Evolutionary conservation across 1,140 invertebrate genomes (phyloP).

Genomic region (Macrocentrus cingulum): DNA sequence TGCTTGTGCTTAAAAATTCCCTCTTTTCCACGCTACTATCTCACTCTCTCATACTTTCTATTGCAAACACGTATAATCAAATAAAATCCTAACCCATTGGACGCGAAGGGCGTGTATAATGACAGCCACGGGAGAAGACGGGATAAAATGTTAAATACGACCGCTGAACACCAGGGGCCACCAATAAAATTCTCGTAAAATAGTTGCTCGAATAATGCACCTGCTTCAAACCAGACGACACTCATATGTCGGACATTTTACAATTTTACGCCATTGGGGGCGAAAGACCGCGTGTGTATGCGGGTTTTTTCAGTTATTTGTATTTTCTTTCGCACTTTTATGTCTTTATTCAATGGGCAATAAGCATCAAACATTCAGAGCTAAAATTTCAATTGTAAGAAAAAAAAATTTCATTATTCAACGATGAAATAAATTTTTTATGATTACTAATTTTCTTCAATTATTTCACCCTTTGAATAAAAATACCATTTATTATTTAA

Average conservation of each 20-base stretch:
- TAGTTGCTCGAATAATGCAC: slow-evolving; percentile 40
- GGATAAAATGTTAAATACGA: slow-evolving; percentile 56
- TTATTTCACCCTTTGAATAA: no score
- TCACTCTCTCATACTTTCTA: background rate
- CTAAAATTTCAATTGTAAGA: no score
- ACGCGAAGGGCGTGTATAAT: slow-evolving; percentile 22
- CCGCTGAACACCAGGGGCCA: slow-evolving; percentile 39
- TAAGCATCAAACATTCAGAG: no score
- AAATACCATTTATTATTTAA: no score
- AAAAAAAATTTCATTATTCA: no score
- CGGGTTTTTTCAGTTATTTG: no score
- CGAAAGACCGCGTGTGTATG: no score
- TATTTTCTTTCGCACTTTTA: no score
- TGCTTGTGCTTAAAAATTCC: background rate
- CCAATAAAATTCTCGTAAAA: slow-evolving; percentile 51
- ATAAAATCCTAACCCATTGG: slow-evolving; percentile 43
- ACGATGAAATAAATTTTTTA: no score
- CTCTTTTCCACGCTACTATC: slow-evolving; percentile 19
- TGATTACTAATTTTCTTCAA: no score
- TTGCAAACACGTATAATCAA: slow-evolving; percentile 15
- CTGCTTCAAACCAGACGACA: slow-evolving; percentile 35
- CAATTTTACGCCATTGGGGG: slow-evolving; percentile 4
- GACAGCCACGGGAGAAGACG: slow-evolving; percentile 36
- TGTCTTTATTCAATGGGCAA: no score
- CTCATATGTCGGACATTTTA: slow-evolving; percentile 12